Percentiles rank a stretch among this genome's conserved stretches.
Evolutionary conservation across 2,888 invertebrate species (phyloP).

Genomic region (Eupithecia dodoneata): DNA sequence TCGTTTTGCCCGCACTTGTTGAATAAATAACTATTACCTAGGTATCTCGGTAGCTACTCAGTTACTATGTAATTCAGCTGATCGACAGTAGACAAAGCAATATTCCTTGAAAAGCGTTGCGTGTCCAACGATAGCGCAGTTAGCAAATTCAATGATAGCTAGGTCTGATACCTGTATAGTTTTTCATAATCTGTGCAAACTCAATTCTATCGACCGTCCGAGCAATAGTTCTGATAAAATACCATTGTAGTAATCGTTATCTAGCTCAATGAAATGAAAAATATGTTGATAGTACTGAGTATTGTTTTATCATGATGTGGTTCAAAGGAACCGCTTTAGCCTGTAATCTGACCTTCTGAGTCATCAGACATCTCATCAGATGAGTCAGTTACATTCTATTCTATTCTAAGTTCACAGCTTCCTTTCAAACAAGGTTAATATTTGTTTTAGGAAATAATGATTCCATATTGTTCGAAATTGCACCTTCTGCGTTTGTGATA

Average conservation of each 20-base stretch:
- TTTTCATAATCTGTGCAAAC: constrained; percentile 3
- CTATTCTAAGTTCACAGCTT: background rate
- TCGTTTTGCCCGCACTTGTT: too few species aligned
- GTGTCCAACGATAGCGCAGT: background rate
- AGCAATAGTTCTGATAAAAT: constrained; percentile 12
- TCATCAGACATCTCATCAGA: background rate
- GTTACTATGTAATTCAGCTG: background rate
- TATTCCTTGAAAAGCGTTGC: background rate
- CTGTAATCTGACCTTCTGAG: background rate
- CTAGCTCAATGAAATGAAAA: constrained; percentile 18
- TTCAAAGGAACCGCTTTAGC: constrained; percentile 4
- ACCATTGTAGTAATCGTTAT: constrained; percentile 14
- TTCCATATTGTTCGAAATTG: background rate
- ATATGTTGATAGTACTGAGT: background rate
- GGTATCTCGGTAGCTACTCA: background rate
- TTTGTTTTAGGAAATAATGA: background rate
- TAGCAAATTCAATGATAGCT: constrained; percentile 5
- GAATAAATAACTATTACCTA: background rate
- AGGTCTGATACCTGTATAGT: background rate
- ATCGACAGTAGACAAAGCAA: background rate
- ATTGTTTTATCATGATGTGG: constrained; percentile 3
- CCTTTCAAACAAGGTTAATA: background rate
- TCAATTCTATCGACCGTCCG: constrained; percentile 3
- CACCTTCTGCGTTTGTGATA: background rate
- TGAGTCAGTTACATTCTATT: too few species aligned